Percentiles rank a stretch among this genome's conserved stretches.
These are phyloP conservation scores for Trichoplax adhaerens DNA, from an alignment of 37 sponge, comb jelly and placozoan genomes.

Conservation along the genomic window DNA sequence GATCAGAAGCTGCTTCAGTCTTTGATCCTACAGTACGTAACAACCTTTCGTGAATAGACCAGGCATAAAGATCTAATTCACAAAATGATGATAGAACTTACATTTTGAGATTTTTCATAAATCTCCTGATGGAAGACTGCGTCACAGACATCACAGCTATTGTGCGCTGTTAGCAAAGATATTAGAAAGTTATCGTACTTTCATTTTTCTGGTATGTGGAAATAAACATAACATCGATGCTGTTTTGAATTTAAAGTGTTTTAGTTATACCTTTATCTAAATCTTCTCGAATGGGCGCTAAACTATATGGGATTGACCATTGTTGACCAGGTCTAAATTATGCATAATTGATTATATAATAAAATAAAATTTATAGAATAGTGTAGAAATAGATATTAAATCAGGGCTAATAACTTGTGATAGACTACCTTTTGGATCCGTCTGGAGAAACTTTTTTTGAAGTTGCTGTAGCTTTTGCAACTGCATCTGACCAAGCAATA, in stretches of 20 bases:
- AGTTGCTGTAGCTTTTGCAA: slow-evolving; percentile 27
- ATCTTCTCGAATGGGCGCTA: slow-evolving; percentile 48
- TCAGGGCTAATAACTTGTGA: no score
- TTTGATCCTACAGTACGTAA: slow-evolving; percentile 26
- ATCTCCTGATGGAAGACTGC: slow-evolving; percentile 45
- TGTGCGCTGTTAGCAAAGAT: slow-evolving; percentile 14
- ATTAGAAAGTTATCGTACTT: not conserved
- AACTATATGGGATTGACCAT: slow-evolving; percentile 63
- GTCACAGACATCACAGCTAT: slow-evolving; percentile 52
- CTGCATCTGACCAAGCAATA: slow-evolving; percentile 21
- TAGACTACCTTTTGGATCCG: no score
- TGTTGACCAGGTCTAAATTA: slow-evolving; percentile 21
- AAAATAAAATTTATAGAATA: no score
- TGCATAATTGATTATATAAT: no score
- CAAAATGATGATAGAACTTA: not conserved
- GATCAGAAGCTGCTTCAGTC: slow-evolving; percentile 53
- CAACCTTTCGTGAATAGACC: not conserved
- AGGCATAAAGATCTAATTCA: no score
- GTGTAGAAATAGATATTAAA: no score
- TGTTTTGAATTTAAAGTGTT: no score
- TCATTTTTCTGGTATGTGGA: no score
- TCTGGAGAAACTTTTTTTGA: not conserved
- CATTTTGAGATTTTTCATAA: not conserved
- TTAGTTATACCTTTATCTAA: slow-evolving; percentile 36
- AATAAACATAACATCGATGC: no score